Base-by-base conservation (phyloP, 35 echinoderm and acorn worm genomes). In the Strongylocentrotus purpuratus region DNA sequence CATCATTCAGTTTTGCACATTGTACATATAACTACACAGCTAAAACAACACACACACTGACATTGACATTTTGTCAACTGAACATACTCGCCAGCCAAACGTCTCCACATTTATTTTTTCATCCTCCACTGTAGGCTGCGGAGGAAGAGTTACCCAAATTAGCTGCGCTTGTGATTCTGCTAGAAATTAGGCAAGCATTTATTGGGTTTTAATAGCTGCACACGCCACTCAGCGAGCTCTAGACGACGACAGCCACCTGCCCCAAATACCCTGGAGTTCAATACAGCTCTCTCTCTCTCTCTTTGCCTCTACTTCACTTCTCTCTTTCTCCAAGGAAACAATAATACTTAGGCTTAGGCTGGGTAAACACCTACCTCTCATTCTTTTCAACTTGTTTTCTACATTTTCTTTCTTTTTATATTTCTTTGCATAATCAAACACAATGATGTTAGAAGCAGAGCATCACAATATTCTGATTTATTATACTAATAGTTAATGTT, bases 161-260 rank as follows among this genome's bases (percentile, higher is more conserved):
- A 89, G 87, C 87, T 45, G 45, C 32, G 87, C 33, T 89, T 89
- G 33, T 89, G 87, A 89, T 89, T 33, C 87, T 89, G 87, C 87
- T 89, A 45, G 65, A 89, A 46, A 89, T 89, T 89, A 89, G 33
- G 45, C 12, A 46, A 89, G 32, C 87, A 45, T 89, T 89, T 33
- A 89, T 89, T 33, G 87, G 45, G 87, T 89, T 89, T 89, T 45
- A 89, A 89, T 89, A 46, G 87, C 45, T 33, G 87, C 87, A 89
- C 87, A 33, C 87, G 87, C 87, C 87, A 89, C 87, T 89, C 87
- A 89, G 33, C 45, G 13, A 22, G 87, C 20, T 13, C 7, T 0
- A 14, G n/a, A 20, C 41, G 11, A 31, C 46, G 91, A 93, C 91
- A 93, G 48, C 48, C 91, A 93, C 91, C 91, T 93, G 91, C 31